phyloP scores from a whole-genome alignment of 2,888 invertebrate genomes.

The Cosmorhoe ocellata region DNA sequence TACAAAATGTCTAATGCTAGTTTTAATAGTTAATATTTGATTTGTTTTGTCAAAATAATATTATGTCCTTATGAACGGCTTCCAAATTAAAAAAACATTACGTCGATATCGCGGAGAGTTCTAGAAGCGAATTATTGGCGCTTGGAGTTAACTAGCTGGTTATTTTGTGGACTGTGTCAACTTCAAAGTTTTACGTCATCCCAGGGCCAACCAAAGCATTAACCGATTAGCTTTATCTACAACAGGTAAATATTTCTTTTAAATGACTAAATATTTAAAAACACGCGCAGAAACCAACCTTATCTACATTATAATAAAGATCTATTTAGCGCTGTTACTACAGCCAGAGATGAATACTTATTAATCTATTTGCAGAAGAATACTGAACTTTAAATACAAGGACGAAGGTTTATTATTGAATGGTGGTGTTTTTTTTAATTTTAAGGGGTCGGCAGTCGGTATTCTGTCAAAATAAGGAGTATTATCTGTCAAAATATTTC shows the following conservation, averaged over 20 bases:
- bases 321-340: slow-evolving; percentile 27
- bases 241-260: slow-evolving; percentile 66
- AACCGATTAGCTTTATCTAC: slow-evolving; percentile 74
- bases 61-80: too few species aligned
- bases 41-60: too few species aligned
- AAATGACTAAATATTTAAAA: slow-evolving; percentile 58
- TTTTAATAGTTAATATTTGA: too few species aligned
- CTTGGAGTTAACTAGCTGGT: neutral
- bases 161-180: slow-evolving; percentile 4
- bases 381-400: slow-evolving; percentile 20
- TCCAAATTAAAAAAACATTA: too few species aligned
- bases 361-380: slow-evolving; percentile 14
- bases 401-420: neutral
- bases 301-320: slow-evolving; percentile 33
- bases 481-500: slow-evolving; percentile 68
- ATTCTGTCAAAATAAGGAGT: slow-evolving; percentile 62
- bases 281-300: slow-evolving; percentile 20
- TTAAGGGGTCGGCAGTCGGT: slow-evolving; percentile 64
- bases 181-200: slow-evolving; percentile 50
- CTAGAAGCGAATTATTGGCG: too few species aligned
- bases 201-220: slow-evolving; percentile 65
- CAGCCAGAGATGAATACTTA: slow-evolving; percentile 16
- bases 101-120: too few species aligned
- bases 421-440: slow-evolving; percentile 22
- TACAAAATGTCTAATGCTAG: too few species aligned